Base-by-base conservation (phyloP, 2,113 vertebrate species). In the Erythrocercus mccallii region DNA sequence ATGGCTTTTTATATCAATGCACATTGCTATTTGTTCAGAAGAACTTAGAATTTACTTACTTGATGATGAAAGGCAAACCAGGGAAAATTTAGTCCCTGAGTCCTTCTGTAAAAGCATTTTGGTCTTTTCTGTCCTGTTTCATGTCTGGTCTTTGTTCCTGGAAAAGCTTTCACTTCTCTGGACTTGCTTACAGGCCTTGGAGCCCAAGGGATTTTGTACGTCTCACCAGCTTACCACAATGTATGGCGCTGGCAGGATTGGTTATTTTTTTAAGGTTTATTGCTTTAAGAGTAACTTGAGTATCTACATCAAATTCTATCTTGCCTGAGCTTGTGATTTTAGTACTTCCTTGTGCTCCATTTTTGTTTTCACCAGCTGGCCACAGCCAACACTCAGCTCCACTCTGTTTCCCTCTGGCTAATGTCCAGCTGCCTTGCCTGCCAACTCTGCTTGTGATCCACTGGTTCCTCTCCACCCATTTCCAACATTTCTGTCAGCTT, bases 291-390 rank as follows among this genome's bases (percentile, higher is more conserved):
- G 33, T 65, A 54, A 76, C 71, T 90, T 88, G 56, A 27, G 23
- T 81, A 90, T 88, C 77, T 68, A 42, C 71, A 77, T 70, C 40
- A 58, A 82, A 69, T 56, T 74, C 45, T 54, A 22, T 64, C 81
- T 80, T 79, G 19, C 9, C 61, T 61, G 61, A 66, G 73, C 25
- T 80, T 90, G 56, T 88, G 79, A 57, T 94, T 94, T 96, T 86
- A 87, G 56, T 86, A 5, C 69, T 90, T 97, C 69, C 96, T 95
- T 50, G 40, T 64, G 44, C 54, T 82, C 56, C 65, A 30, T 86
- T 57, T 96, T 95, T 90, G 48, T 65, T 91, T 88, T 95, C 88
- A 95, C 97, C 97, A 97, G 97, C 97, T 97, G 97, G 96, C 93
- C 90, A 28, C 83, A 88, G 92, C 44, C 91, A 92, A 77, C 8